A percentile compares a stretch with the other conserved stretches of the same genome.
Evolutionary conservation across 2,113 vertebrate genomes (phyloP).

Genomic region (Ophthalmolycus amberensis): DNA sequence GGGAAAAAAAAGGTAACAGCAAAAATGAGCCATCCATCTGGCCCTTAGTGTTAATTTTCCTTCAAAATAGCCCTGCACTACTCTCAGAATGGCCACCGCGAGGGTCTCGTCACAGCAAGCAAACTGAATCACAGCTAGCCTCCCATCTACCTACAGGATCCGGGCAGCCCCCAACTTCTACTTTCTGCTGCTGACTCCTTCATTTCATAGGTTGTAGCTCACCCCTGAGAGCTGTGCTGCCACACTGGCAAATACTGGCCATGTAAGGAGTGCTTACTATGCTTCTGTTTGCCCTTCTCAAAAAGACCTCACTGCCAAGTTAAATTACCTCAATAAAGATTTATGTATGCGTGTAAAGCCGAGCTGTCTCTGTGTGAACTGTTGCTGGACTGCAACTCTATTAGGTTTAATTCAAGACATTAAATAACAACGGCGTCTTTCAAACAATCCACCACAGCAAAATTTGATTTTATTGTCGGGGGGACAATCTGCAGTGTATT

Average conservation of each 20-base stretch:
- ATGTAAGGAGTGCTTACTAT: slow-evolving; percentile 75
- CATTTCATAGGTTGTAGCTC: slow-evolving; percentile 75
- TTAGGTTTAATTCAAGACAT: slow-evolving; percentile 59
- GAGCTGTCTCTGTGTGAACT: slow-evolving; percentile 43
- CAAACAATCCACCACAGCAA: slow-evolving; percentile 33
- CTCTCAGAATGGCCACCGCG: slow-evolving; percentile 71
- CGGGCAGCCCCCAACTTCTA: slow-evolving; percentile 59
- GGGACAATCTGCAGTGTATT: slow-evolving; percentile 8
- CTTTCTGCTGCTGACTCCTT: slow-evolving; percentile 79
- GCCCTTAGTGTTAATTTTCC: slow-evolving; percentile 69
- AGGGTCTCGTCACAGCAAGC: slow-evolving; percentile 79
- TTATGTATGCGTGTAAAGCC: slow-evolving; percentile 60
- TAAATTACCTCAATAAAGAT: slow-evolving; percentile 73
- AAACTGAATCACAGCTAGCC: slow-evolving; percentile 75
- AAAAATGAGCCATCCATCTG: slow-evolving; percentile 69
- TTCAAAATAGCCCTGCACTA: slow-evolving; percentile 54
- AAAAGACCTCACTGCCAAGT: slow-evolving; percentile 58
- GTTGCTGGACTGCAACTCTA: slow-evolving; percentile 44
- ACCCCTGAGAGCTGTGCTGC: slow-evolving; percentile 78
- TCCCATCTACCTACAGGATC: slow-evolving; percentile 70
- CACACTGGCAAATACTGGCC: slow-evolving; percentile 69
- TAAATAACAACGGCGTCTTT: slow-evolving; percentile 40
- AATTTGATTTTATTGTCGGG: slow-evolving; percentile 61
- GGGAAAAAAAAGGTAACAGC: slow-evolving; percentile 43
- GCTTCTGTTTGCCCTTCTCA: slow-evolving; percentile 64